Conservation (phyloP, 2,797 vertebrate genomes). For the Arremon brunneinucha region DNA sequence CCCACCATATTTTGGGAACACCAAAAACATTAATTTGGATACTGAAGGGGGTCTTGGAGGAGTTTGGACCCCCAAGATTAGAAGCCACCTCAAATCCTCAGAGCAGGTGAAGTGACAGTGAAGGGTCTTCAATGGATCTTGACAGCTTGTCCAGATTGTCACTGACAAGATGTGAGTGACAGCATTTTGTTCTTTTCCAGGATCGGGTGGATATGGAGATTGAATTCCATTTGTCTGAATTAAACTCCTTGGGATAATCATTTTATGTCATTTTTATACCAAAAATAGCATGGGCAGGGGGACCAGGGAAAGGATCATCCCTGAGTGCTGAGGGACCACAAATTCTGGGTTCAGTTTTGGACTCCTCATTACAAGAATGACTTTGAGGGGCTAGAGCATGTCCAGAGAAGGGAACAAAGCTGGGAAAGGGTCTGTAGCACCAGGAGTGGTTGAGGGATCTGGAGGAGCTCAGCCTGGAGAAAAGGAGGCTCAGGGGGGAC, state of each 20-base stretch:
- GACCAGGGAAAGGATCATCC: not conserved
- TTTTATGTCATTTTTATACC: not conserved
- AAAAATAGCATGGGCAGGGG: not conserved
- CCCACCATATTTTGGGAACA: not conserved
- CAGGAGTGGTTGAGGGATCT: not conserved
- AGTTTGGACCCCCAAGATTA: not conserved
- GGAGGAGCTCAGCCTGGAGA: not conserved
- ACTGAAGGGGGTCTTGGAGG: not conserved
- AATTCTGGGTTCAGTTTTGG: not conserved
- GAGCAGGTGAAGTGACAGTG: not conserved
- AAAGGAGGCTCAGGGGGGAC: not conserved
- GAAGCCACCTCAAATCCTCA: not conserved
- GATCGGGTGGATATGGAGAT: not conserved
- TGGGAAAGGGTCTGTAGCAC: not conserved
- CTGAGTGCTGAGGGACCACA: not conserved
- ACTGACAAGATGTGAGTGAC: not conserved
- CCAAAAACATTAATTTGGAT: not conserved
- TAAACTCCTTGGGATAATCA: not conserved
- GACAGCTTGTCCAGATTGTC: not conserved
- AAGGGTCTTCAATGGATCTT: not conserved
- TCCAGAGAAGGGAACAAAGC: accelerated
- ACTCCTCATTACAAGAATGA: not conserved
- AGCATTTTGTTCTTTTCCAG: not conserved
- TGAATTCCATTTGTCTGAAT: not conserved
- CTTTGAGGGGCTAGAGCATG: accelerated